Evolutionary conservation across 2,113 vertebrate genomes (phyloP).

Genomic region (Clarias magur): DNA sequence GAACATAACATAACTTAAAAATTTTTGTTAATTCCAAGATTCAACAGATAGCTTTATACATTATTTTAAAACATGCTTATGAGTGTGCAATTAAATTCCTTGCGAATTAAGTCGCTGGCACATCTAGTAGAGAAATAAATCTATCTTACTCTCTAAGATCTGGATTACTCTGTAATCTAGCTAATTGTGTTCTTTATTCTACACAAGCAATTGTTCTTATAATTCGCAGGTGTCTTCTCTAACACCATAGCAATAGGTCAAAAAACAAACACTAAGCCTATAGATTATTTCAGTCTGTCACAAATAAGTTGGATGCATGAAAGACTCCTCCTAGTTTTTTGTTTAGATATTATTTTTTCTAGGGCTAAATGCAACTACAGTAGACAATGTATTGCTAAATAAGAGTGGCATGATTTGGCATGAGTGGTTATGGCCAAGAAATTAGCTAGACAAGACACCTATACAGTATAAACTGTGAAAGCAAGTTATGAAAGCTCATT

Average conservation of each 20-base stretch:
- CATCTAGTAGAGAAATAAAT: too few relatives aligned
- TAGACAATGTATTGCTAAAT: background rate
- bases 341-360: background rate
- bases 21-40: too few relatives aligned
- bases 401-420: background rate
- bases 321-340: background rate
- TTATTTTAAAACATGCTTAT: too few relatives aligned
- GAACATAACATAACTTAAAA: too few relatives aligned
- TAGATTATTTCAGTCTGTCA: background rate
- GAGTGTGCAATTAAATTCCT: too few relatives aligned
- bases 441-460: background rate
- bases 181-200: too few relatives aligned
- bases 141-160: too few relatives aligned
- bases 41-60: too few relatives aligned
- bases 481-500: background rate
- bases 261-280: background rate
- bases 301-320: background rate
- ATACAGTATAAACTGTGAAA: background rate
- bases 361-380: background rate
- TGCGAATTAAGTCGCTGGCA: too few relatives aligned
- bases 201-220: too few relatives aligned
- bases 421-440: background rate
- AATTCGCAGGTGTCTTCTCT: background rate
- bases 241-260: background rate
- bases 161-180: too few relatives aligned